Evolutionary conservation across 2,888 invertebrate genomes (phyloP).

Genomic region (Acanthosepion lycidas): DNA sequence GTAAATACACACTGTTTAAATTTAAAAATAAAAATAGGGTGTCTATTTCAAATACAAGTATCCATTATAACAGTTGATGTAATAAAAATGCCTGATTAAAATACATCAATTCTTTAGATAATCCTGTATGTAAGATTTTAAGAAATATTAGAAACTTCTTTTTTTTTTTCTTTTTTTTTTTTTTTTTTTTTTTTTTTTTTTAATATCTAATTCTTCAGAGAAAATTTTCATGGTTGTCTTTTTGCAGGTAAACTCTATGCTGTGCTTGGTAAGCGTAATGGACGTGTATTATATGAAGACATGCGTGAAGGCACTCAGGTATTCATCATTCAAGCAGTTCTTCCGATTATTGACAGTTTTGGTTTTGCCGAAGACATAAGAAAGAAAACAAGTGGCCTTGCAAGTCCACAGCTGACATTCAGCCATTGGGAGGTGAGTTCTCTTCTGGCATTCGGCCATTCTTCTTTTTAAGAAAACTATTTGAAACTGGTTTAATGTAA

Average conservation of each 20-base stretch:
- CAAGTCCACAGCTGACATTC: slow-evolving; percentile 94
- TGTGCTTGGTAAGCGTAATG: slow-evolving; percentile 89
- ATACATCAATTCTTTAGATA: no score
- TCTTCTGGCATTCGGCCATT: background rate
- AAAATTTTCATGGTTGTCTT: background rate
- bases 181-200: background rate
- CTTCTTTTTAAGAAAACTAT: background rate
- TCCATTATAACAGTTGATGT: no score
- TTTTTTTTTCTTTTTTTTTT: no score
- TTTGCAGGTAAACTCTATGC: slow-evolving; percentile 80
- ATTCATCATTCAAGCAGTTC: slow-evolving; percentile 89
- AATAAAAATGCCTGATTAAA: no score
- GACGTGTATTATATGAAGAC: slow-evolving; percentile 91
- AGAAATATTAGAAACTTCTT: no score
- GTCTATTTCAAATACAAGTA: no score
- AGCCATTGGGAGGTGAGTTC: slow-evolving; percentile 95
- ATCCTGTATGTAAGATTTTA: no score
- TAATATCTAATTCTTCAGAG: background rate
- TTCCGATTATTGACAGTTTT: slow-evolving; percentile 98
- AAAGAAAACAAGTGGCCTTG: slow-evolving; percentile 95
- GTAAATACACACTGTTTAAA: no score
- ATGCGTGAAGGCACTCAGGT: slow-evolving; percentile 90
- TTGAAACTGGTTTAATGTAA: no score
- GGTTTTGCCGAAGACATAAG: slow-evolving; percentile 94
- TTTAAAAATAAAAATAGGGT: no score